Conservation (phyloP, 2,797 vertebrate species). For the Melanotaenia parkinsoni region DNA sequence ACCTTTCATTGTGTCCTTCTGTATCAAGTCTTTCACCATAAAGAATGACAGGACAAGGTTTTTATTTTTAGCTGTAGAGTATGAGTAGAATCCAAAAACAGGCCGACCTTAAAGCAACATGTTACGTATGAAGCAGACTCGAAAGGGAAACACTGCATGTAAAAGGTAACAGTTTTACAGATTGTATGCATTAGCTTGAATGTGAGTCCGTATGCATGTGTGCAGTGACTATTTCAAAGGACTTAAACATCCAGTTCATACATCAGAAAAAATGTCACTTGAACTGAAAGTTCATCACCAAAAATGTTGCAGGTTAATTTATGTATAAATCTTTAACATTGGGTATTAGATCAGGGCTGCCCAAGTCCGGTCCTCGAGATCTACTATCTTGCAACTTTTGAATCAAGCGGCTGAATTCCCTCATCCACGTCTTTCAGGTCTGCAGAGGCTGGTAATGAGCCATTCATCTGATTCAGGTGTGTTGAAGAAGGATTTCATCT, state of each 20-base stretch:
- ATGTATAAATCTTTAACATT: not conserved
- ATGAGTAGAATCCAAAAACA: not conserved
- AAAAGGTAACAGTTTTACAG: not conserved
- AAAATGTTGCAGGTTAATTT: not conserved
- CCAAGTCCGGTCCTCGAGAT: too few relatives aligned
- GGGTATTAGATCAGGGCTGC: not conserved
- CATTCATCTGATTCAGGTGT: too few relatives aligned
- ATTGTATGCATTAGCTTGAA: not conserved
- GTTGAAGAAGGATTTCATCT: too few relatives aligned
- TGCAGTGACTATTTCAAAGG: not conserved
- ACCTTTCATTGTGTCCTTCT: not conserved
- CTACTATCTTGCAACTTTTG: too few relatives aligned
- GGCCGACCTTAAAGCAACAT: not conserved
- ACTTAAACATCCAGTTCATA: not conserved
- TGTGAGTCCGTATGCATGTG: not conserved
- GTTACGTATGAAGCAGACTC: too few relatives aligned
- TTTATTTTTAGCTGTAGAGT: not conserved
- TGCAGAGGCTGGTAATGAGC: too few relatives aligned
- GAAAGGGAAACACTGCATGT: not conserved
- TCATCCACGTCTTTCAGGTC: too few relatives aligned
- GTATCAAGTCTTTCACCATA: not conserved
- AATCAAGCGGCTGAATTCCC: too few relatives aligned
- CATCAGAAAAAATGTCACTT: not conserved
- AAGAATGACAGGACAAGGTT: not conserved
- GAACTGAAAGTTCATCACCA: not conserved